These are phyloP conservation scores for Apostichopus parvimensis DNA, from an alignment of 35 echinoderm and acorn worm species.

Conservation along the genomic window DNA sequence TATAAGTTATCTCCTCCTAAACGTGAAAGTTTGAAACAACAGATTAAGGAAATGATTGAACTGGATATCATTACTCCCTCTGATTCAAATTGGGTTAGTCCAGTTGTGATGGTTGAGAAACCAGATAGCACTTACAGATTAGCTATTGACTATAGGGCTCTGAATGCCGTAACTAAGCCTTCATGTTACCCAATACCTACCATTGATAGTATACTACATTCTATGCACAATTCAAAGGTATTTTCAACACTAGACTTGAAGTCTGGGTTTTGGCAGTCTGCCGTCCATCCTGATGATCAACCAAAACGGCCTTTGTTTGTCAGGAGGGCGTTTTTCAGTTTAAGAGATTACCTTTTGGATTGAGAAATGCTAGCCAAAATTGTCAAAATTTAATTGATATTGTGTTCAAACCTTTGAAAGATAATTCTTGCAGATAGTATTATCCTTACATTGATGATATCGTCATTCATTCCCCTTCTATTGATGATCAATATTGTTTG, in stretches of 20 bases:
- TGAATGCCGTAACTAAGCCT: too few relatives aligned
- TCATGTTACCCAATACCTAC: too few relatives aligned
- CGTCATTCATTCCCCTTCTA: background rate
- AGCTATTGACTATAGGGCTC: too few relatives aligned
- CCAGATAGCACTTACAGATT: too few relatives aligned
- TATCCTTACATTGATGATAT: constrained; percentile 29
- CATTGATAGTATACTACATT: too few relatives aligned
- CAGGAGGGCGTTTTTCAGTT: constrained; percentile 15
- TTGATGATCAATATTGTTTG: background rate
- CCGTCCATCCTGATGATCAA: background rate
- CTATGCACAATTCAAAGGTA: too few relatives aligned
- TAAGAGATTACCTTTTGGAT: constrained; percentile 12
- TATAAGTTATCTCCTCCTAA: too few relatives aligned
- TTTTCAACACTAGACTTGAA: background rate
- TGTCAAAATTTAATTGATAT: constrained; percentile 27
- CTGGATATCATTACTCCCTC: too few relatives aligned
- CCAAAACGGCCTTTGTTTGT: constrained; percentile 30
- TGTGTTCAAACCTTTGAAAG: constrained; percentile 6
- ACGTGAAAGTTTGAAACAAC: too few relatives aligned
- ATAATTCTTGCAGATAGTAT: background rate
- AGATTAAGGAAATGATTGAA: too few relatives aligned
- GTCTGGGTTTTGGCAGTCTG: constrained; percentile 1
- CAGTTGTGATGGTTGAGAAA: too few relatives aligned
- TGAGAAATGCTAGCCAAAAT: constrained; percentile 37
- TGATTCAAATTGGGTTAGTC: too few relatives aligned